Evolutionary conservation across 1,140 invertebrate genomes (phyloP).

Genomic region (Zaprionus inermis): DNA sequence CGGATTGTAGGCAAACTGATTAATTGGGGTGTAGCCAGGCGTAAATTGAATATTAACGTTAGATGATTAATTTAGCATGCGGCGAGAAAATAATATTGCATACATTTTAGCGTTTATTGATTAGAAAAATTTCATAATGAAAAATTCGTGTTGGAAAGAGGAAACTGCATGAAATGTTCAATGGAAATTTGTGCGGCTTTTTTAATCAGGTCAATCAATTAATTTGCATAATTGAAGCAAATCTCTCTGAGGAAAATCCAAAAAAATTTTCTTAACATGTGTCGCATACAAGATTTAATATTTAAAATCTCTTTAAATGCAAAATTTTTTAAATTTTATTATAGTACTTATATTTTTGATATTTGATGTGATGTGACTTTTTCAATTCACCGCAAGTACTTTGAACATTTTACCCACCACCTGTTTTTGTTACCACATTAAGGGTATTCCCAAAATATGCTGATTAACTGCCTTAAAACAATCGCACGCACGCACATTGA

Average conservation of each 20-base stretch:
- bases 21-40: constrained; percentile 20
- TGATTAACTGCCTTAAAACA: constrained; percentile 45
- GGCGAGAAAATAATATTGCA: constrained; percentile 2
- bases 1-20: constrained; percentile 10
- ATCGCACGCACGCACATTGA: constrained; percentile 28
- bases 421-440: not conserved
- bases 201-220: not conserved
- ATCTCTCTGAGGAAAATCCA: not conserved
- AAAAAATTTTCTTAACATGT: not conserved
- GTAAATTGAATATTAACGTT: constrained; percentile 27
- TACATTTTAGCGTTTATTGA: constrained; percentile 6
- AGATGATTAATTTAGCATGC: constrained; percentile 23
- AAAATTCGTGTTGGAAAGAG: constrained; percentile 1
- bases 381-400: not conserved
- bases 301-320: not conserved
- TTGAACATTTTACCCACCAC: not conserved
- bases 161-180: not conserved
- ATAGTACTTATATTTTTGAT: not conserved
- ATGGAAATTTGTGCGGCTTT: not conserved
- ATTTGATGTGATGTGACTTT: not conserved
- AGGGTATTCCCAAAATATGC: constrained; percentile 22
- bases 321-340: not conserved
- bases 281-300: not conserved
- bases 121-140: constrained; percentile 22
- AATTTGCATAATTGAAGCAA: not conserved